phyloP scores from a whole-genome alignment of 2,888 invertebrate species.

The Lutraria lutraria region DNA sequence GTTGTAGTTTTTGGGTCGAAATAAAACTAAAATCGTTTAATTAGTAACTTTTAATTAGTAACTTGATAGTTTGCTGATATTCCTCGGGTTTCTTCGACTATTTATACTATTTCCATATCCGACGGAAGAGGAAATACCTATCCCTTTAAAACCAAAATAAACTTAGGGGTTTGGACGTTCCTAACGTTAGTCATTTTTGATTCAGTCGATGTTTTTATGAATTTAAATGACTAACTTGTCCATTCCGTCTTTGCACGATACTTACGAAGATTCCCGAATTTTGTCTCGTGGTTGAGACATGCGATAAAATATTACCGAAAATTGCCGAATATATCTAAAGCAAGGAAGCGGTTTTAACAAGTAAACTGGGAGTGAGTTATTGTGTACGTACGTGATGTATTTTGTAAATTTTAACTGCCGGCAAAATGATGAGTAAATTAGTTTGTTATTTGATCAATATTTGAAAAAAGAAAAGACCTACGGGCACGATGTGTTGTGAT shows the following conservation, averaged over 20 bases:
- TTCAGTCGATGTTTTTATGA: neutral
- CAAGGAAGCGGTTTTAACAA: conserved; percentile 7
- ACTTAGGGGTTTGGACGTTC: neutral
- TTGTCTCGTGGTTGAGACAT: neutral
- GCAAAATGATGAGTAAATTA: neutral
- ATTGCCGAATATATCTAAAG: neutral
- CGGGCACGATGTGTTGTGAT: neutral
- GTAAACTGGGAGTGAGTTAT: neutral
- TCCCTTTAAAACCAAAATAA: neutral
- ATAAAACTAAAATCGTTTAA: neutral
- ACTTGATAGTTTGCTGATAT: neutral
- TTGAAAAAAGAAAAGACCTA: neutral
- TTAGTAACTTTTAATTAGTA: neutral
- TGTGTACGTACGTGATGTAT: neutral
- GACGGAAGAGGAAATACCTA: neutral
- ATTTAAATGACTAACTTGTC: neutral
- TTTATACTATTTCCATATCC: neutral
- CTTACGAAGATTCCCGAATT: neutral
- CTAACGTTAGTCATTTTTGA: neutral
- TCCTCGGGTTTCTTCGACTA: neutral
- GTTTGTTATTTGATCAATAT: neutral
- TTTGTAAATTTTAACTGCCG: neutral
- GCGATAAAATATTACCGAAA: neutral
- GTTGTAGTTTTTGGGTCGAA: neutral
- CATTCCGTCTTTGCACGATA: neutral